Evolutionary conservation across 2,113 vertebrate species (phyloP).

Genomic region (Amblyornis subalaris): DNA sequence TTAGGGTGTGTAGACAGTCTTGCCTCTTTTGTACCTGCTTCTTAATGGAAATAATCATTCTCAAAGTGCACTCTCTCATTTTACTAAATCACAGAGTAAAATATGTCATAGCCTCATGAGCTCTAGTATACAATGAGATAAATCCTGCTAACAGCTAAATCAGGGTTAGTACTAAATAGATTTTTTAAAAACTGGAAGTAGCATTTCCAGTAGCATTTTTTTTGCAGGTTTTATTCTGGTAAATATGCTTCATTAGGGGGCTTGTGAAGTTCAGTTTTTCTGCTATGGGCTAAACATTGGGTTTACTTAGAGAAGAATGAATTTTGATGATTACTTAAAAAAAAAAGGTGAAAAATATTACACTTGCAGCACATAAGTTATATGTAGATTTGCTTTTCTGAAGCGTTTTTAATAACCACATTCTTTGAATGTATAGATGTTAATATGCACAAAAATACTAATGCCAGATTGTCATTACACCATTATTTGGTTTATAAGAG

Average conservation of each 20-base stretch:
- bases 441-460: not conserved
- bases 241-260: not conserved
- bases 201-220: not conserved
- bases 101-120: not conserved
- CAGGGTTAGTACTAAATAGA: not conserved
- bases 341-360: not conserved
- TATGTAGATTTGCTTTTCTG: not conserved
- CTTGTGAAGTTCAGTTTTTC: not conserved
- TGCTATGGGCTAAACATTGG: not conserved
- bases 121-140: not conserved
- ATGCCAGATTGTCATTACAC: not conserved
- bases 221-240: not conserved
- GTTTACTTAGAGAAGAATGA: not conserved
- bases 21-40: not conserved
- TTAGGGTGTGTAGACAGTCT: not conserved
- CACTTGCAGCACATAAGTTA: not conserved
- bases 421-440: not conserved
- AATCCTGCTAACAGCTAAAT: not conserved
- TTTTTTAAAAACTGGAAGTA: not conserved
- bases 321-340: not conserved
- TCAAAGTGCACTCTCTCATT: not conserved
- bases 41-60: not conserved
- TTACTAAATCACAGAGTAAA: not conserved
- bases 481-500: not conserved
- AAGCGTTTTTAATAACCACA: not conserved